Percentiles rank a stretch among this genome's conserved stretches.
Conservation (phyloP, 92 coral and sea anemone species). For the Phenganax stokvisi region DNA sequence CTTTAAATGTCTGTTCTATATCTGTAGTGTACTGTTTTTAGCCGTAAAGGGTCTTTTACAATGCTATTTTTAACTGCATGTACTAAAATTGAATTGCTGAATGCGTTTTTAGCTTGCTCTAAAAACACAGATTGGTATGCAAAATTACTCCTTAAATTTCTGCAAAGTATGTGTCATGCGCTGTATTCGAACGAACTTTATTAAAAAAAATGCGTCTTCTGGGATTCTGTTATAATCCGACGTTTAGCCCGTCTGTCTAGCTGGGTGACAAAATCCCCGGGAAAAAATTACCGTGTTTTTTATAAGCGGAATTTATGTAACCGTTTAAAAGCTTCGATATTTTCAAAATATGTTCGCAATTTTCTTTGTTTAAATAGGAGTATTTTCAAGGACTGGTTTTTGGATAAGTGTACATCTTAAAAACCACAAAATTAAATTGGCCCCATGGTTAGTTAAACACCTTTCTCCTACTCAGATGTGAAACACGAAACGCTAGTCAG, state of each 20-base stretch:
- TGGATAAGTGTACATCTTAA: neutral
- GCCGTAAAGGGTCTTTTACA: too few species aligned
- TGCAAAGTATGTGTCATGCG: neutral
- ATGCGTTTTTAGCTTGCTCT: too few species aligned
- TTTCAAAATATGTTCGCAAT: neutral
- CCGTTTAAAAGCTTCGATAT: too few species aligned
- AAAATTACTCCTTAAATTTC: neutral
- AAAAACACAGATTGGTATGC: too few species aligned
- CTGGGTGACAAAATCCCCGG: neutral
- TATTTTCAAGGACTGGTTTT: neutral
- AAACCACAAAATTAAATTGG: neutral
- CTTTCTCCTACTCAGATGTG: neutral
- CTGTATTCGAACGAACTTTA: neutral
- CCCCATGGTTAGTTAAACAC: conserved; percentile 10
- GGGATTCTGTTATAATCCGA: neutral
- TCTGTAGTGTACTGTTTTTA: too few species aligned
- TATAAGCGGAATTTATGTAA: neutral
- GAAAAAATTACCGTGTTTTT: neutral
- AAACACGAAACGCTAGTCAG: conserved; percentile 1
- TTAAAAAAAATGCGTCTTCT: neutral
- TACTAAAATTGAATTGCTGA: too few species aligned
- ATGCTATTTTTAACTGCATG: too few species aligned
- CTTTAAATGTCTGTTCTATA: too few species aligned
- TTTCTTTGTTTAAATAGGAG: neutral
- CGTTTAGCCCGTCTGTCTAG: neutral